Evolutionary conservation across 2,888 invertebrate species (phyloP), one percentile per base, ranked within the genome.

Genomic region (Drosophila tripunctata): DNA sequence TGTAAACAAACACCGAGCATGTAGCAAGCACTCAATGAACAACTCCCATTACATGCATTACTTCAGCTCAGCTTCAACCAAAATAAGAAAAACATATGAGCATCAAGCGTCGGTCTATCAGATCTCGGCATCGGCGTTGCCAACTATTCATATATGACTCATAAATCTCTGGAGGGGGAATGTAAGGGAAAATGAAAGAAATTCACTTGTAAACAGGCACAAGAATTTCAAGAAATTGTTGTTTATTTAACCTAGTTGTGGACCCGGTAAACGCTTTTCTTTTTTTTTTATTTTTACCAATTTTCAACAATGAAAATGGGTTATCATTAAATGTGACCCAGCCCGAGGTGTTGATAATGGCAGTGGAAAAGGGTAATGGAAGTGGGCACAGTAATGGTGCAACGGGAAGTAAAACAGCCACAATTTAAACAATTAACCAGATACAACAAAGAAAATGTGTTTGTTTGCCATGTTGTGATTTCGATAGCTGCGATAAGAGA

Each of bases 401-500:
- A 36, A 62, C 36, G 48, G 71, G 52, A 72, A 72, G 67, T 63
- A 45, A 45, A 41, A 47, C 38, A 52, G 54, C 3, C 55, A 31
- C 45, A 56, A 65, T 41, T 54, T 44, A 35, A 36, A 78, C 75
- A 75, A 78, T 72, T 78, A 83, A 65, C 50, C 67, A 60, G 66
- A 64, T 74, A 78, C 58, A 44, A 30, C 61, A 74, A 56, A 41
- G 61, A 50, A 58, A 69, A 62, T 68, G 56, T 69, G 67, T 64
- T 78, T 84, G 84, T 78, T 75, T 84, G 74, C 48, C 63, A 54
- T 69, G 66, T 74, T 63, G 71, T 84, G 85, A 87, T 84, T 87
- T 66, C 69, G 79, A 85, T 77, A 61, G 44, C 40, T 15, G 35
- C 47, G 45, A 45, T 48, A 48, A 48, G 44, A 48, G 87, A 87